Base-by-base conservation (phyloP, 2,113 vertebrate species). In the Xenopus laevis region DNA sequence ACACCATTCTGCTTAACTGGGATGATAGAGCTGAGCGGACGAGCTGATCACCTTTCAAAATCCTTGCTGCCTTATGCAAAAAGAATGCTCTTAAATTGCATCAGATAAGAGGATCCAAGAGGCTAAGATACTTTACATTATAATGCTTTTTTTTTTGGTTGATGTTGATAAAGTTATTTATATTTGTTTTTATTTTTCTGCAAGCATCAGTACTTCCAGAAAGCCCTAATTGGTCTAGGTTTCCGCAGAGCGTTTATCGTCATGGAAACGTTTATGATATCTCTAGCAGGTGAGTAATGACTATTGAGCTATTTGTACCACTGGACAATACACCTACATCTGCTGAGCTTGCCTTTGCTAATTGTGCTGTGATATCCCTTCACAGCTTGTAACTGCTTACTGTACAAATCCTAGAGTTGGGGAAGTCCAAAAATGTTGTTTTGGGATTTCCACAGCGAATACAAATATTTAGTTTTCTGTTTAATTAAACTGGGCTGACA, bases 341-440 rank as follows among this genome's bases (percentile, higher is more conserved):
- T 77, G 74, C 74, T 77, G 65, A 77, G 66, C 59, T 70, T 64
- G 74, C 74, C 50, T 70, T 68, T 64, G 50, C 74, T 77, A 77
- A 77, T 77, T 77, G 74, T 64, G 67, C 17, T 64, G 74, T 27
- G 74, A 68, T 55, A 64, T 77, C 74, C 67, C 66, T 15, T 58
- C 74, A 77, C 74, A 77, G 74, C 74, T 64, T 70, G 66, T 15
- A 57, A 33, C 59, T 77, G 74, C 74, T 77, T 77, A 77, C 66
- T 77, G 74, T 18, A 77, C 74, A 77, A 77, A 70, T 70, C 74
- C 40, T 44, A 1, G 23, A 77, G 66, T 69, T 45, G 44, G 20
- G 18, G 53, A 30, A 57, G 47, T 15, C 40, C 30, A 40, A 45
- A 45, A 47, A 64, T 77, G 64, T 46, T 47, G 68, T 30, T 40